phyloP scores from a whole-genome alignment of 1,140 invertebrate genomes.

The Brachionus manjavacas region DNA sequence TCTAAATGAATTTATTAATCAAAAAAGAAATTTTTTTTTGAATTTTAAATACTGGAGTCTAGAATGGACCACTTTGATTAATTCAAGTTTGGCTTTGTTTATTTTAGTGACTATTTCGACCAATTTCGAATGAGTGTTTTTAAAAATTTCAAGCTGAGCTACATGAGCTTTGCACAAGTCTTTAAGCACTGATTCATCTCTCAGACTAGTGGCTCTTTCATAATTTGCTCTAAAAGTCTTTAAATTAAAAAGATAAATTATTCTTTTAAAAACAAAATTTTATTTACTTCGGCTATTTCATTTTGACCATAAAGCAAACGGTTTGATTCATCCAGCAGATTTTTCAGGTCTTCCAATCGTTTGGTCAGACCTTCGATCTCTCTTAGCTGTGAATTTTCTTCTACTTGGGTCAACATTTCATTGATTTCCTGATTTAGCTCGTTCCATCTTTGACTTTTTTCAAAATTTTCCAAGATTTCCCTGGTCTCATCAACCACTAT shows the following conservation, averaged over 20 bases:
- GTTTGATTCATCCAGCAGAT: background rate
- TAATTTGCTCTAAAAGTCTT: slow-evolving; percentile 19
- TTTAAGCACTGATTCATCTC: slow-evolving; percentile 19
- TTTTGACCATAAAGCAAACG: background rate
- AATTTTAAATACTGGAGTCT: slow-evolving; percentile 6
- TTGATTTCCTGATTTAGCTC: background rate
- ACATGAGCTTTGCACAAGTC: slow-evolving; percentile 34
- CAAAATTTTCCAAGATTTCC: slow-evolving; percentile 14
- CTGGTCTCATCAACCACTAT: background rate
- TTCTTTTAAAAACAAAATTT: background rate
- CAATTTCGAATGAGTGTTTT: slow-evolving; percentile 15
- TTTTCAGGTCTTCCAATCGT: slow-evolving; percentile 19
- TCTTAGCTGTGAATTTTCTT: background rate
- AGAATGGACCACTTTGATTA: slow-evolving; percentile 27
- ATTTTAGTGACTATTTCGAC: slow-evolving; percentile 18
- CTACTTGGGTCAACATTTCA: background rate
- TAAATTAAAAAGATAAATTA: background rate
- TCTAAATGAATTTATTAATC: background rate
- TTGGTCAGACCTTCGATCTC: slow-evolving; percentile 36
- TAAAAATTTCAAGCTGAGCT: slow-evolving; percentile 11
- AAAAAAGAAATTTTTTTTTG: background rate
- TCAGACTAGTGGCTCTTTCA: background rate
- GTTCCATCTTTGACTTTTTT: slow-evolving; percentile 33
- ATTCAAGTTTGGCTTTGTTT: slow-evolving; percentile 30
- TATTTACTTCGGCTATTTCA: slow-evolving; percentile 23